Evolutionary conservation across 2,113 vertebrate genomes (phyloP).

Genomic region (Pseudonaja textilis): DNA sequence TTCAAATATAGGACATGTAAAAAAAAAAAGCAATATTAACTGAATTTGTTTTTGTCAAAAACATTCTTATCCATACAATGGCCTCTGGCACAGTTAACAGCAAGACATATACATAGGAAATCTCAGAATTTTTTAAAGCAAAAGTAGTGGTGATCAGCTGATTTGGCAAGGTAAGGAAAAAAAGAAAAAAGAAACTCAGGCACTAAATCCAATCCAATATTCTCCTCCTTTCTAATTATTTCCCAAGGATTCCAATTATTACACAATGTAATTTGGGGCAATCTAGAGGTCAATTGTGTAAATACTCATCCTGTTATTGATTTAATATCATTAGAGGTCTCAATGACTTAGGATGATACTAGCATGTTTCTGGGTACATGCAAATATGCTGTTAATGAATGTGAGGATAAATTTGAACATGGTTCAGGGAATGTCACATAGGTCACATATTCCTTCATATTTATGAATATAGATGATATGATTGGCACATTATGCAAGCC

Average conservation of each 20-base stretch:
- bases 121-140: neutral
- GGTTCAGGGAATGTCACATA: neutral
- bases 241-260: neutral
- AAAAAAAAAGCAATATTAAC: neutral
- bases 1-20: neutral
- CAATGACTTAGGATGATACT: neutral
- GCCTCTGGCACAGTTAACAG: neutral
- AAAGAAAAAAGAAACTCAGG: neutral
- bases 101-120: neutral
- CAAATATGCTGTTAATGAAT: neutral
- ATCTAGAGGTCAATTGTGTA: neutral
- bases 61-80: neutral
- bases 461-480: neutral
- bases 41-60: slow-evolving; percentile 39
- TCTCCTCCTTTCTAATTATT: neutral
- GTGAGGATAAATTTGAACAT: neutral
- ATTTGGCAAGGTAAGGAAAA: neutral
- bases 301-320: neutral
- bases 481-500: neutral
- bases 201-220: neutral
- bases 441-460: neutral
- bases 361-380: neutral
- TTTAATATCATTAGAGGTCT: neutral
- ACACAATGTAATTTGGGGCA: neutral
- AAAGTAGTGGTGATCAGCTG: neutral